A percentile compares a stretch with the other conserved stretches of the same genome.
These are phyloP conservation scores for Anoplophora glabripennis DNA, from an alignment of 1,140 invertebrate species.

Conservation along the genomic window DNA sequence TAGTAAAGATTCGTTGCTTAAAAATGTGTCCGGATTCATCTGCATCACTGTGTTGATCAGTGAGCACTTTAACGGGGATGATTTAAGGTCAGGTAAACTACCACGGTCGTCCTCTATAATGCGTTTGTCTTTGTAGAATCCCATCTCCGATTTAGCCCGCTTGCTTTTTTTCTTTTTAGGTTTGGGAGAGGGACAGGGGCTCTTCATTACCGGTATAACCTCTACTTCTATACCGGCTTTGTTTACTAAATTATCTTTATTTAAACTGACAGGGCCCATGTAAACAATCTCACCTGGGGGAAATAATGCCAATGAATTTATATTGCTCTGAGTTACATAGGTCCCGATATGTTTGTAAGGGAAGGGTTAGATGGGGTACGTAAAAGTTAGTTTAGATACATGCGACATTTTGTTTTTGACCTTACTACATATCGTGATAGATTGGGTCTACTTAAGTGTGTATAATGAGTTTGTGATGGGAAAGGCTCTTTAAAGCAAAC, in stretches of 20 bases:
- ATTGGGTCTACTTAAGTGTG: conserved; percentile 26
- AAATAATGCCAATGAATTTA: conserved; percentile 8
- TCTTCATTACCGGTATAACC: conserved; percentile 47
- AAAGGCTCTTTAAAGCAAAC: conserved; percentile 25
- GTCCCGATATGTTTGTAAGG: conserved; percentile 46
- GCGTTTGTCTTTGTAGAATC: conserved; percentile 30
- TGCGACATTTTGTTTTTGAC: neutral
- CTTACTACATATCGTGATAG: conserved; percentile 5
- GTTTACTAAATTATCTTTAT: conserved; percentile 48
- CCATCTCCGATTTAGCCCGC: conserved; percentile 42
- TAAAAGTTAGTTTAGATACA: conserved; percentile 4
- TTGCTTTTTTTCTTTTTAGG: conserved; percentile 32
- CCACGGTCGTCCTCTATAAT: conserved; percentile 33
- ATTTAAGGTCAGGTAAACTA: conserved; percentile 43
- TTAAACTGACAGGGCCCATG: conserved; percentile 49
- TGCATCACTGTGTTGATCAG: conserved; percentile 39
- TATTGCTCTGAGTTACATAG: conserved; percentile 8
- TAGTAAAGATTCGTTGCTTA: conserved; percentile 38
- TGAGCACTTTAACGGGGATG: conserved; percentile 23
- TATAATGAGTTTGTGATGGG: conserved; percentile 29
- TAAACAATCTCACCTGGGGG: conserved; percentile 49
- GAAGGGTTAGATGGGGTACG: neutral
- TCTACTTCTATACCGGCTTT: conserved; percentile 48
- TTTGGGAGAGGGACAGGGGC: conserved; percentile 43
- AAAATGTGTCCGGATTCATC: conserved; percentile 39